These are phyloP conservation scores for Dastarcus helophoroides DNA, from an alignment of 2,888 invertebrate species.

Conservation along the genomic window DNA sequence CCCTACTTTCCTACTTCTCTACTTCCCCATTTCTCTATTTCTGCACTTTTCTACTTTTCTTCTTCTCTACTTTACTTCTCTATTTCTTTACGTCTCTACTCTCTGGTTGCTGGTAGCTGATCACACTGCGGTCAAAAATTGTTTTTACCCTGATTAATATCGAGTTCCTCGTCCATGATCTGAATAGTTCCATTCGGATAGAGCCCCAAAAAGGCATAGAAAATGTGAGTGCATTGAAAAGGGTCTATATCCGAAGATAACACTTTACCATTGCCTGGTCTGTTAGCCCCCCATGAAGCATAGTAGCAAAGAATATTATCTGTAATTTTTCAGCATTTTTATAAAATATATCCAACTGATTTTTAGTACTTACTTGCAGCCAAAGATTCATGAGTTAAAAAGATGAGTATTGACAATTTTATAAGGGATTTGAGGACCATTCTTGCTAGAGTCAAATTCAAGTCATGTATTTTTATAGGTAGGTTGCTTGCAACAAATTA, in stretches of 20 bases:
- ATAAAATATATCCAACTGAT: not conserved
- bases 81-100: too few species aligned
- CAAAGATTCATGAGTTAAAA: too few species aligned
- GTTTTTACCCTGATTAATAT: slow-evolving; percentile 13
- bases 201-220: slow-evolving; percentile 20
- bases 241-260: slow-evolving; percentile 19
- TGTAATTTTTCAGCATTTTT: slow-evolving; percentile 8
- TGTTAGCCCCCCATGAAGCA: slow-evolving; percentile 18
- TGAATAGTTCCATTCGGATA: slow-evolving; percentile 19
- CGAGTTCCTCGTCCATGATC: slow-evolving; percentile 16
- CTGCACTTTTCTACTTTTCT: too few species aligned
- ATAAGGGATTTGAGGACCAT: too few species aligned
- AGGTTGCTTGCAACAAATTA: too few species aligned
- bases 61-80: too few species aligned
- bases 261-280: slow-evolving; percentile 13
- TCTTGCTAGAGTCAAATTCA: too few species aligned
- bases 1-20: too few species aligned
- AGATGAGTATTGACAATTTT: too few species aligned
- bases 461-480: too few species aligned
- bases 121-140: not conserved
- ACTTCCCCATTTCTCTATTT: too few species aligned
- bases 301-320: slow-evolving; percentile 23
- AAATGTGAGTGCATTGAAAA: slow-evolving; percentile 19
- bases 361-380: slow-evolving; percentile 1
- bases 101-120: too few species aligned